Evolutionary conservation across 2,797 vertebrate genomes (phyloP).

Genomic region (Cetoscarus ocellatus): DNA sequence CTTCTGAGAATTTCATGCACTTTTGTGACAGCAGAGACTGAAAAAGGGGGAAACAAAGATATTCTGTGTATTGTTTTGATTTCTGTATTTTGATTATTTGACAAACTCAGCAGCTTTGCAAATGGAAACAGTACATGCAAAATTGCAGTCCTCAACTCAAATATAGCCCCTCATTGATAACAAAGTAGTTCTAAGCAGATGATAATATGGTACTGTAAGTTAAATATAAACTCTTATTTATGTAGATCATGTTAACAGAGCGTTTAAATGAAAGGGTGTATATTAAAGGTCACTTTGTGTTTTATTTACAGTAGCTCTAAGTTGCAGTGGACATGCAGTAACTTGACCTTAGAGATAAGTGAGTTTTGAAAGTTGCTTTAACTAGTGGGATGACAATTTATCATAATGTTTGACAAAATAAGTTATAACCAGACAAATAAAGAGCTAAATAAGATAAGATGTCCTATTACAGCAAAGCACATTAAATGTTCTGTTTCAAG

Average conservation of each 20-base stretch:
- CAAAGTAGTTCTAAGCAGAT: slow-evolving; percentile 56
- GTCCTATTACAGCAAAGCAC: slow-evolving; percentile 27
- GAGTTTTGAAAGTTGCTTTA: slow-evolving; percentile 44
- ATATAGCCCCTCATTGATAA: slow-evolving; percentile 28
- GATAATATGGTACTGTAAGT: slow-evolving; percentile 49
- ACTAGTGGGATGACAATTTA: slow-evolving; percentile 37
- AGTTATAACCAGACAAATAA: slow-evolving; percentile 34
- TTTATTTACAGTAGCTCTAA: slow-evolving; percentile 27
- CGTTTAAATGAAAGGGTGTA: slow-evolving; percentile 35
- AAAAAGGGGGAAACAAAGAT: slow-evolving; percentile 26
- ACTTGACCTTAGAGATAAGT: slow-evolving; percentile 19
- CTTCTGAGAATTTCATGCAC: slow-evolving; percentile 71
- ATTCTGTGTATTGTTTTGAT: slow-evolving; percentile 25
- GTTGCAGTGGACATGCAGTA: slow-evolving; percentile 30
- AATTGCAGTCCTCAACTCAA: slow-evolving; percentile 48
- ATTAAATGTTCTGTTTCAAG: slow-evolving; percentile 16
- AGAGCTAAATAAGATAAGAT: slow-evolving; percentile 31
- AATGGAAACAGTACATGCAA: slow-evolving; percentile 63
- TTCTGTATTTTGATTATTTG: slow-evolving; percentile 36
- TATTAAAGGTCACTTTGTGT: slow-evolving; percentile 44
- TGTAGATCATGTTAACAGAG: slow-evolving; percentile 34
- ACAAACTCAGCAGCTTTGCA: slow-evolving; percentile 43
- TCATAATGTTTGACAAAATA: slow-evolving; percentile 56
- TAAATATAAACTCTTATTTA: slow-evolving; percentile 50
- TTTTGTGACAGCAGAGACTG: slow-evolving; percentile 63